Conservation (phyloP, 2,888 invertebrate genomes). For the Syrista parreyssii region DNA sequence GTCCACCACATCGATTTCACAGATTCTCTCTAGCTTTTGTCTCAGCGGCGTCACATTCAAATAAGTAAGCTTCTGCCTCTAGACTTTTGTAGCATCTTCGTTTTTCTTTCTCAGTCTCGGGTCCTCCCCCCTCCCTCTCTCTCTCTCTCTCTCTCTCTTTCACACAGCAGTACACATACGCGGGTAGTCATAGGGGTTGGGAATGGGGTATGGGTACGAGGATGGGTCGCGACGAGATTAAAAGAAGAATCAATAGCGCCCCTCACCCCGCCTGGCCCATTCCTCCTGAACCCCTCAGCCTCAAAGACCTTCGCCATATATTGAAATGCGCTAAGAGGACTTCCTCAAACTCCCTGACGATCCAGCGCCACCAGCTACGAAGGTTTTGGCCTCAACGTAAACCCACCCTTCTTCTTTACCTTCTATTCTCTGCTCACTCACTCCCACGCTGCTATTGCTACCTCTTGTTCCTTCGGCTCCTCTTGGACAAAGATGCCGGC, state of each 20-base stretch:
- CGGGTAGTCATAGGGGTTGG: conserved; percentile 1
- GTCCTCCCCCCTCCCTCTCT: neutral
- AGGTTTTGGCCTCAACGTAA: neutral
- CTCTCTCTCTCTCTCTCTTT: neutral
- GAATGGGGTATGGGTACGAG: conserved; percentile 27
- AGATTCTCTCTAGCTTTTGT: conserved; percentile 57
- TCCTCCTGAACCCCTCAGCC: conserved; percentile 43
- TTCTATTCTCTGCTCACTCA: too few species aligned
- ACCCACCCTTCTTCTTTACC: neutral
- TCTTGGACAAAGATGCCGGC: conserved; percentile 50
- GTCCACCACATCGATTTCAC: conserved; percentile 55
- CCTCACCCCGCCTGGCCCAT: conserved; percentile 39
- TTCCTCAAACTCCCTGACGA: conserved; percentile 42
- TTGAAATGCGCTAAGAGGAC: conserved; percentile 63
- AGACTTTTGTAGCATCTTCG: conserved; percentile 13
- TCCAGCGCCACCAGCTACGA: conserved; percentile 23
- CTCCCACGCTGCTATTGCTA: conserved; percentile 21
- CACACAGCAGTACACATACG: neutral
- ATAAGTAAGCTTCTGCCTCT: conserved; percentile 55
- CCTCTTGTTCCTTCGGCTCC: conserved; percentile 36
- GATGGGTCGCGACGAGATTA: conserved; percentile 64
- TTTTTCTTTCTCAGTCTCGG: conserved; percentile 30
- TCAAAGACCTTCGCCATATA: conserved; percentile 64
- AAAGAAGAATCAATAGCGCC: conserved; percentile 64
- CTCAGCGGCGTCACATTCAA: conserved; percentile 63